These are phyloP conservation scores for Anguilla megastoma DNA, from an alignment of 2,797 vertebrate genomes.

Conservation along the genomic window DNA sequence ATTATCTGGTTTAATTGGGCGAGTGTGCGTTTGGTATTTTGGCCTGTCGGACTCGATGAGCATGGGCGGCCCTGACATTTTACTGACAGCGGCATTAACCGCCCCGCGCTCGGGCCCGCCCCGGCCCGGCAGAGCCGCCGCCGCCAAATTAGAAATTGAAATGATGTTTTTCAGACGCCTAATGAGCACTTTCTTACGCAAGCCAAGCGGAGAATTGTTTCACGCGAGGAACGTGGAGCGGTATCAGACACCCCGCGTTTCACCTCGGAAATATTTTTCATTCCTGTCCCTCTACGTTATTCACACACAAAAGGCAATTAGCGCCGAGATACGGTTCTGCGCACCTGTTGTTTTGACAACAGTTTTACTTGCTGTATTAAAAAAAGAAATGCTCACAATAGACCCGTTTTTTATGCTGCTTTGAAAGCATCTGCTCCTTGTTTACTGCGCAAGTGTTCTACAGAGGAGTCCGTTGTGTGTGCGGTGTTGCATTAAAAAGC, in stretches of 20 bases:
- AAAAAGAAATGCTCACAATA: background rate
- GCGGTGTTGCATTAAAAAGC: background rate
- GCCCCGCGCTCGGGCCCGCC: background rate
- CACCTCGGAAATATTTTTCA: background rate
- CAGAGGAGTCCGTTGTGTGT: background rate
- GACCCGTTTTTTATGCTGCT: background rate
- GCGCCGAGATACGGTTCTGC: background rate
- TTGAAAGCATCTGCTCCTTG: background rate
- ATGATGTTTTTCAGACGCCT: background rate
- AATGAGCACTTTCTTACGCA: background rate
- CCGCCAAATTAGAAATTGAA: background rate
- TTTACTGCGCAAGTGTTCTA: background rate
- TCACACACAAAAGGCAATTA: slow-evolving; percentile 5
- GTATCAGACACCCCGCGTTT: background rate
- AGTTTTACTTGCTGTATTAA: background rate
- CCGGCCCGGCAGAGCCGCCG: background rate
- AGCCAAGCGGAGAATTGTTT: background rate
- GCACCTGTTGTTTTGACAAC: slow-evolving; percentile 1
- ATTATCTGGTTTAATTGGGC: background rate
- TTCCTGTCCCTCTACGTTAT: background rate
- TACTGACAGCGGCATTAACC: background rate
- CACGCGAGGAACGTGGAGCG: background rate
- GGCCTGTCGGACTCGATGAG: slow-evolving; percentile 11
- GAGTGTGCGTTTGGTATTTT: background rate
- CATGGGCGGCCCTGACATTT: background rate